Conservation (phyloP, 2,797 vertebrate species). For the Ibycter americanus region DNA sequence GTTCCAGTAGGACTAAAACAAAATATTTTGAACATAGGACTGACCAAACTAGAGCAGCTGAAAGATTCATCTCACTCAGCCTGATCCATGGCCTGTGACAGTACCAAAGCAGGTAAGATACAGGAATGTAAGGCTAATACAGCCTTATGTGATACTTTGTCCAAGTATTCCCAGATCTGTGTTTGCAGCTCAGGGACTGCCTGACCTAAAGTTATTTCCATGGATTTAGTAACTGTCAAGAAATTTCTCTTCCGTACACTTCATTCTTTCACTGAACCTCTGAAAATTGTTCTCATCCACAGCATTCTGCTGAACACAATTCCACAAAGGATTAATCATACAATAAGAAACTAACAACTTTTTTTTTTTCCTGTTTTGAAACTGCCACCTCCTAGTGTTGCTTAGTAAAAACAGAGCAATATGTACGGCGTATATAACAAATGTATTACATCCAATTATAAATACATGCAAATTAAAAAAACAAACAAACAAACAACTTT, state of each 20-base stretch:
- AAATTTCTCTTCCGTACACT: neutral
- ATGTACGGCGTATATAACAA: neutral
- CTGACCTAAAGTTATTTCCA: neutral
- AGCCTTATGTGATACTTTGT: neutral
- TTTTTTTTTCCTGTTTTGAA: neutral
- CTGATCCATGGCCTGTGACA: neutral
- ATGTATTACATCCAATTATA: neutral
- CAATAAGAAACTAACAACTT: neutral
- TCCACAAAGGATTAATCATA: neutral
- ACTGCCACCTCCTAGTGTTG: neutral
- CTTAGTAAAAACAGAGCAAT: neutral
- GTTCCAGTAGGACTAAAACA: neutral
- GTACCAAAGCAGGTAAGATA: neutral
- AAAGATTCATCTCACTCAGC: neutral
- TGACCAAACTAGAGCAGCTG: neutral
- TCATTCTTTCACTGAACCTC: neutral
- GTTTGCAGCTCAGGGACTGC: neutral
- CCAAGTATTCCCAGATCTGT: neutral
- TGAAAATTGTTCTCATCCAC: neutral
- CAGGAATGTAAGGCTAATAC: neutral
- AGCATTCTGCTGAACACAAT: neutral
- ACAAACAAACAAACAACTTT: no score
- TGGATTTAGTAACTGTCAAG: neutral
- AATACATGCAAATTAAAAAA: neutral
- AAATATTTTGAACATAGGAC: neutral